Base-by-base conservation (phyloP, 2,888 invertebrate genomes). In the Leptopterna dolabrata region DNA sequence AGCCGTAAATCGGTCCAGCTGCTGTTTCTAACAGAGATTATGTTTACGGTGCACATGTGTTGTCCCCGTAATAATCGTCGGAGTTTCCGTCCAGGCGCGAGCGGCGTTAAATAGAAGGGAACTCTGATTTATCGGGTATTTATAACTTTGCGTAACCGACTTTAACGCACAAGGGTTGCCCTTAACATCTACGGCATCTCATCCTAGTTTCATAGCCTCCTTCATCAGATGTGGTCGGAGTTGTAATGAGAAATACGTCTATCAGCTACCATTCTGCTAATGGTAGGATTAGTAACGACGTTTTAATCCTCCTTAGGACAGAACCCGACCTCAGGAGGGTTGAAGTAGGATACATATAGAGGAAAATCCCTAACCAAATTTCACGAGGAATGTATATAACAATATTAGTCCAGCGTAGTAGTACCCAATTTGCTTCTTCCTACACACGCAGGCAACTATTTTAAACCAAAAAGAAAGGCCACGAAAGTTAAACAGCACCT, bases 1-100 rank as follows among this genome's bases (percentile, higher is more conserved):
- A 73, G 73, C 41, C 73, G 73, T 73, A 73, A 73, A 73, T 73
- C 73, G 73, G n/a, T 13, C 36, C 73, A 73, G 36, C 30, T 73
- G 73, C 13, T 73, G 73, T 73, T 73, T 73, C 30, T 3, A 30
- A 73, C 41, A 19, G 63, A 63, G 19, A 63, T 73, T 73, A 73
- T 30, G 73, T 41, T 41, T 41, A 73, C 30, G n/a, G 73, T 14
- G 73, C 73, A 73, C 73, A 73, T 73, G 73, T 30, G 73, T 63
- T 63, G 63, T 63, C 63, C 63, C 73, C 36, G 73, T 73, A 73
- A 73, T 73, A 73, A 73, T 73, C 73, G 73, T 63, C 73, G 41
- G 30, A 41, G 30, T 73, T 41, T 73, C 30, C 73, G 73, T 73
- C 41, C 36, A 24, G 16, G 29, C 30, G 73, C 71, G 41, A 73